Base-by-base conservation (phyloP, 2,888 invertebrate species). In the Timandra comae region DNA sequence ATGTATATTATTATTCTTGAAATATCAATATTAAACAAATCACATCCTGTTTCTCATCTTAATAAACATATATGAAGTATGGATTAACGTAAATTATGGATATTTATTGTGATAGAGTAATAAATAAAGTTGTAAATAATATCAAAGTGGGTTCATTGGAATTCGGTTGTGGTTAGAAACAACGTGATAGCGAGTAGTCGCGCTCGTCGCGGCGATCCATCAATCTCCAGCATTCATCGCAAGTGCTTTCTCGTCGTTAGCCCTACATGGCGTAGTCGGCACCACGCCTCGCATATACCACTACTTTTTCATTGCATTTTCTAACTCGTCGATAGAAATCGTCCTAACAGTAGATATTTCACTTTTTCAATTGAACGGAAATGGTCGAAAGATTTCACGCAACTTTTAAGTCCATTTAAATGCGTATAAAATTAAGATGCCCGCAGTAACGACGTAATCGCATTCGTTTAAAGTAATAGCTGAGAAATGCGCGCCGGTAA, bases 221-320 rank as follows among this genome's bases (percentile, higher is more conserved):
- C 82, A 82, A 75, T 79, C 77, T 69, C 63, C 61, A 62, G 68
- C 70, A 66, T 64, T 71, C 74, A 64, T 74, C 74, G 70, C 63
- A 67, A 72, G 76, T 73, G 80, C 84, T 84, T 85, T 85, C 85
- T 79, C 82, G 81, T 85, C 82, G 82, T 84, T 84, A 85, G 79
- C 85, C 82, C 74, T 82, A 82, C 70, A 85, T 67, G 85, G 85
- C 52, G 56, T 43, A 63, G 63, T 56, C 61, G 63, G 66, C 72
- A 79, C 81, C 80, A 77, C 81, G 80, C 82, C 79, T 78, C 66
- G 71, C 63, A 59, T 70, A 60, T 64, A 67, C 72, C 67, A 79
- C 77, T 77, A 79, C 79, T 85, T 84, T 85, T 81, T 73, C 78
- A 73, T 74, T 72, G 69, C 65, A 79, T 81, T 84, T 85, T 84